phyloP scores from a whole-genome alignment of 2,888 invertebrate species.

The Lamellibrachia satsuma region DNA sequence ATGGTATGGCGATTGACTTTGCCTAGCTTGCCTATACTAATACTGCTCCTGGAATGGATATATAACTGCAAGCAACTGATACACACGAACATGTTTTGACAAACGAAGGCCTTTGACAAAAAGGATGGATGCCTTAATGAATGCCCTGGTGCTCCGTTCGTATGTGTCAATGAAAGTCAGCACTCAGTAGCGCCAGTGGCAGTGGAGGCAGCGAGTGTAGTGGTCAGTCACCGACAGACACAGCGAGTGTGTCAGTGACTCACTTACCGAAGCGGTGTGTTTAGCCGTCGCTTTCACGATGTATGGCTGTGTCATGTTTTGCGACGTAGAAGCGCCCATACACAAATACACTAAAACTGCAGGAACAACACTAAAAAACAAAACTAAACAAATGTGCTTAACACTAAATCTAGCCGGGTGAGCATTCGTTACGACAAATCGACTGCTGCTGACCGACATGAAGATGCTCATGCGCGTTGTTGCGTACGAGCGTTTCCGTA shows the following conservation, averaged over 20 bases:
- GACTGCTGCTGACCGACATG: background rate
- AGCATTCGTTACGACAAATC: background rate
- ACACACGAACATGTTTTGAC: too few species aligned
- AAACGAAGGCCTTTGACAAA: too few species aligned
- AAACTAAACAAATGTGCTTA: background rate
- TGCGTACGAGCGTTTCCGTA: background rate
- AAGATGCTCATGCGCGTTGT: background rate
- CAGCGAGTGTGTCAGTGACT: background rate
- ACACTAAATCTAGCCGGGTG: background rate
- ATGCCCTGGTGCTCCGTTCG: too few species aligned
- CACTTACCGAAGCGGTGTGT: constrained; percentile 46
- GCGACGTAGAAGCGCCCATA: constrained; percentile 22
- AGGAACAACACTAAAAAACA: background rate
- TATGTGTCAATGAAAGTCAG: too few species aligned
- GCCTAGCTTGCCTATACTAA: too few species aligned
- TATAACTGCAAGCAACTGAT: too few species aligned
- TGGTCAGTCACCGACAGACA: too few species aligned
- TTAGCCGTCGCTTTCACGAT: constrained; percentile 43
- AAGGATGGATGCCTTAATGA: too few species aligned
- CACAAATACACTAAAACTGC: constrained; percentile 1
- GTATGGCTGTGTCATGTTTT: constrained; percentile 20
- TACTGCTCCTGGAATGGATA: too few species aligned
- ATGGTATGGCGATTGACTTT: too few species aligned
- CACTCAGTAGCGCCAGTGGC: too few species aligned
- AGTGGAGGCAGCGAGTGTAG: too few species aligned